These are phyloP conservation scores for Mixornis gularis DNA, from an alignment of 2,113 vertebrate genomes.

Conservation along the genomic window DNA sequence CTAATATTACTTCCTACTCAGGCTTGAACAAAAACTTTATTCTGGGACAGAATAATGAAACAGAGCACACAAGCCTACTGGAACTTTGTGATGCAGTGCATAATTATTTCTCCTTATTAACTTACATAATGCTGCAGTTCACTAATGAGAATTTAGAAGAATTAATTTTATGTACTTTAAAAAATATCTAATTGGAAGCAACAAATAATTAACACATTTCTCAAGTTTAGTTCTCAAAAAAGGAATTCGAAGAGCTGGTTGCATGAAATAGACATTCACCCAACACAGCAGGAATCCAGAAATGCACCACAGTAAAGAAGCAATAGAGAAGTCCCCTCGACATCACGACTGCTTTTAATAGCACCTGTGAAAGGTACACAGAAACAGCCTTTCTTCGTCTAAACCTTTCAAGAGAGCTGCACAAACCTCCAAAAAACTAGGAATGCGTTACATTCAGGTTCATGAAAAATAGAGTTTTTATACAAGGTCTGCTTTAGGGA, in stretches of 20 bases:
- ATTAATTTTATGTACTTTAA: background rate
- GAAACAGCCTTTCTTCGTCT: background rate
- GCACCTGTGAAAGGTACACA: background rate
- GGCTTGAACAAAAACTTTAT: conserved; percentile 62
- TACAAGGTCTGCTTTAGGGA: background rate
- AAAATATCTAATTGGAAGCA: background rate
- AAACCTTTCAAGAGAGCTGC: background rate
- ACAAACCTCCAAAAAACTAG: background rate
- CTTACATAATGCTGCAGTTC: background rate
- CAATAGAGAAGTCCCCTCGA: background rate
- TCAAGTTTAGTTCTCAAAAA: background rate
- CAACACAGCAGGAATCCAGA: background rate
- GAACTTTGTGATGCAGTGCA: background rate
- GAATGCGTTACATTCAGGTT: background rate
- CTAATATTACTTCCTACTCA: conserved; percentile 70
- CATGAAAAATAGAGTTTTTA: background rate
- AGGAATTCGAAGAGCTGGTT: background rate
- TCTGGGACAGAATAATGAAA: conserved; percentile 28
- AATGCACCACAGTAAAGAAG: background rate
- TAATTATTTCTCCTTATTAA: conserved; percentile 11
- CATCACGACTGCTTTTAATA: background rate
- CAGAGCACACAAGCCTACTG: background rate
- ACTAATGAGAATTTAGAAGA: background rate
- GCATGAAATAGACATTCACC: background rate
- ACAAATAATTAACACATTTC: background rate